phyloP scores from a whole-genome alignment of 2,113 vertebrate genomes.

The Pollachius pollachius region DNA sequence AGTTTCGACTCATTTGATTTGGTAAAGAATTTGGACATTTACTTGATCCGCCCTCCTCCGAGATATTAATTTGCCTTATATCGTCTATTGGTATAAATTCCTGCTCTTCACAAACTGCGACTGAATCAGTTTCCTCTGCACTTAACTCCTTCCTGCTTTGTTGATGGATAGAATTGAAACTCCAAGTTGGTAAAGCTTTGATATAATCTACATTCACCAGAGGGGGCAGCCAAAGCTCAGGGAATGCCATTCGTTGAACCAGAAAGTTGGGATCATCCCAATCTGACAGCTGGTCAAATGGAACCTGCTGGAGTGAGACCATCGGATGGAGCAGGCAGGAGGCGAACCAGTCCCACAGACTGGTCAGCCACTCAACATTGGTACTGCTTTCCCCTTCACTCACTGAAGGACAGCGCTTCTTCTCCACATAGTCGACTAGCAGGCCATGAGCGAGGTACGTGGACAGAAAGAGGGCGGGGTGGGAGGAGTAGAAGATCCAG shows the following conservation, averaged over 20 bases:
- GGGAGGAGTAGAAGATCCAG: conserved; percentile 98
- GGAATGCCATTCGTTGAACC: conserved; percentile 89
- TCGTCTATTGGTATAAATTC: neutral
- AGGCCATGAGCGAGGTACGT: conserved; percentile 93
- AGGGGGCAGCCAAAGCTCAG: conserved; percentile 94
- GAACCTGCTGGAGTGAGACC: conserved; percentile 88
- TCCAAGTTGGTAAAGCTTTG: conserved; percentile 89
- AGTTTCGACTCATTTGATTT: conserved; percentile 4
- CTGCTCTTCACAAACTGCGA: neutral
- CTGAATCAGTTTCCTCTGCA: neutral
- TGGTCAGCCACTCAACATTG: conserved; percentile 94
- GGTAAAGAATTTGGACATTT: neutral
- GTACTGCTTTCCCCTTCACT: conserved; percentile 86
- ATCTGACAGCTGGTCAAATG: conserved; percentile 79
- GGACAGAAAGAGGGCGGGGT: conserved; percentile 93
- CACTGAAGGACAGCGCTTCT: conserved; percentile 83
- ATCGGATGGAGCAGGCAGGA: conserved; percentile 94
- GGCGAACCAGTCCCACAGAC: conserved; percentile 97
- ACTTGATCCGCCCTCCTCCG: neutral
- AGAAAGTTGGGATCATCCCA: conserved; percentile 93
- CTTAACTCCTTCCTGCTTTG: conserved; percentile 32
- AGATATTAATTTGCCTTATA: neutral
- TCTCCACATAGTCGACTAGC: conserved; percentile 95
- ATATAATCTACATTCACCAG: conserved; percentile 93
- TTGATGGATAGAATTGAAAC: conserved; percentile 62